Base-by-base conservation (phyloP, 2,113 vertebrate species). In the Catharus minimus region DNA sequence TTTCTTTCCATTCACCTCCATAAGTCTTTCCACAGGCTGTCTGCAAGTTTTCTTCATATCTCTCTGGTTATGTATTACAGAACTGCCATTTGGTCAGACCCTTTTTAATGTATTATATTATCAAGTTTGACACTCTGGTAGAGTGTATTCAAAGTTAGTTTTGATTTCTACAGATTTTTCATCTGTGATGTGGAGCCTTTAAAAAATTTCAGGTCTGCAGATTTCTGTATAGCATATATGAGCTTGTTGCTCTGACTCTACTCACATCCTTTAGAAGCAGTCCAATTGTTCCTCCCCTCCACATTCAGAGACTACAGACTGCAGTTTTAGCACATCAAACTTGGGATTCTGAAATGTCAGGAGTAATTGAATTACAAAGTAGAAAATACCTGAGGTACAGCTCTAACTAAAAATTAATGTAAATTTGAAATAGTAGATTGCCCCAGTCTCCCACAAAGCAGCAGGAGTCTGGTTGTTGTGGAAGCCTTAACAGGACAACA, bases 1-100 rank as follows among this genome's bases (percentile, higher is more conserved):
- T 81, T 83, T 95, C 82, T 82, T 93, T 68, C 86, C 50, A 53
- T 78, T 72, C 33, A 68, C 77, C 69, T 84, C 57, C 69, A 9
- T 61, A 90, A 74, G 44, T 77, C 73, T 83, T 83, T 64, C 61
- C 78, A 55, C 33, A 93, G 80, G 57, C 75, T 85, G 46, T 27
- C 56, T 91, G 64, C 79, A 82, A 89, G 19, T 93, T 89, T 36
- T 62, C 84, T 69, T 90, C 52, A 0, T 91, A 50, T 85, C 53
- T 85, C 24, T 73, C 3, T 62, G 39, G 58, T 85, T 89, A 66
- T 85, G 71, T 87, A 50, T 64, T 75, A 78, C 56, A 86, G 79
- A 93, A 64, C 65, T 80, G 62, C 82, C 46, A 68, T 60, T 86
- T 68, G 81, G 57, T 27, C 27, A 74, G 52, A 32, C 6, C 27